Evolutionary conservation across 2,888 invertebrate genomes (phyloP).

Genomic region (Drosophila pegasa): DNA sequence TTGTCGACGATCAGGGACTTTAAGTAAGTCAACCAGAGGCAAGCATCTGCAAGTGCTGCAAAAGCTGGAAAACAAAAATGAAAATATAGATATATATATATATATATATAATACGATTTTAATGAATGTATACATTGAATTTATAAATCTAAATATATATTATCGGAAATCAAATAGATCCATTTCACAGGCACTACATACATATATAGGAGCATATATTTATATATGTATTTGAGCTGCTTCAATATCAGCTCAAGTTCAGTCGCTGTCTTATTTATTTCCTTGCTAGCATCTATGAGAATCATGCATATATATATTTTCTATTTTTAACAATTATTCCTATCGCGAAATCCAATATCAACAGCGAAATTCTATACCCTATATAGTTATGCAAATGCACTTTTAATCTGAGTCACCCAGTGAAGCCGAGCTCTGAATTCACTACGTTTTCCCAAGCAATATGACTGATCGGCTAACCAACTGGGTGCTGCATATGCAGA

Average conservation of each 20-base stretch:
- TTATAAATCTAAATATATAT: not conserved
- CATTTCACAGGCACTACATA: not conserved
- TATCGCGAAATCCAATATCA: not conserved
- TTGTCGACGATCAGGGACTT: conserved; percentile 54
- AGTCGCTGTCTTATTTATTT: conserved; percentile 16
- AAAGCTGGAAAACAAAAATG: not conserved
- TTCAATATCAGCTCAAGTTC: conserved; percentile 47
- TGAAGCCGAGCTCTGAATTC: not conserved
- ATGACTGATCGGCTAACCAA: not conserved
- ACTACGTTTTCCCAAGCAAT: too few relatives aligned
- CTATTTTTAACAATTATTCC: conserved; percentile 5
- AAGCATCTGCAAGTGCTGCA: not conserved
- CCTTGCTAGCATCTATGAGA: conserved; percentile 12
- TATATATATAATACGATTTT: not conserved
- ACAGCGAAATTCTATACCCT: not conserved
- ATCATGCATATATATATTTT: conserved; percentile 8
- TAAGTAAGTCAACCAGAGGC: conserved; percentile 9
- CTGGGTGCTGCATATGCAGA: not conserved
- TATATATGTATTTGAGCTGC: not conserved
- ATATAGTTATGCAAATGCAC: not conserved
- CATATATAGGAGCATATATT: not conserved
- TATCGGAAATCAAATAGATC: not conserved
- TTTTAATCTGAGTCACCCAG: not conserved
- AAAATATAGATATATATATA: too few relatives aligned
- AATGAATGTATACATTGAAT: not conserved